Base-by-base conservation (phyloP, 2,797 vertebrate genomes). In the Eidolon dupreanum region DNA sequence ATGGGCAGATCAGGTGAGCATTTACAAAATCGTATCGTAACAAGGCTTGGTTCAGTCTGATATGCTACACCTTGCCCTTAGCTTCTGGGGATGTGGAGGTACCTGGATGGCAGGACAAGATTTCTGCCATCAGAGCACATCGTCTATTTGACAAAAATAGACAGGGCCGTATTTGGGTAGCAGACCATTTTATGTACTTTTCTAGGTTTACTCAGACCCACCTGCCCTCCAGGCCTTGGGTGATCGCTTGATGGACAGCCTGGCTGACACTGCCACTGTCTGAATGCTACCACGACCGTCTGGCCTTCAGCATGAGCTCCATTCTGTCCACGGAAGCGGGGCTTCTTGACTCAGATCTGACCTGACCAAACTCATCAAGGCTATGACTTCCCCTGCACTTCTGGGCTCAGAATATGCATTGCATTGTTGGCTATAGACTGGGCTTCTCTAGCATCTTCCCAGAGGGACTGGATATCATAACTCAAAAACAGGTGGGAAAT, bases 291-390 rank as follows among this genome's bases (percentile, higher is more conserved):
- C 8, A 6, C 7, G 0, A 11, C 24, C 1, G 1, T 19, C 12
- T 77, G 59, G 26, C 1, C 26, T 46, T 65, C 49, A 73, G 28
- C 2, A 0, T 43, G 26, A 8, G 5, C 20, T 71, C 24, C 43
- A 31, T n/a, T 33, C 17, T 85, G 38, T 38, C 6, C n/a, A 13
- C 49, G 13, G 26, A 51, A 36, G 36, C 17, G 55, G 20, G 33
- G 13, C 17, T 61, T 36, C 55, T 79, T 78, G 55, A 43, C 68
- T 97, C 41, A 85, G 31, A 61, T 70, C 43, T 90, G 49, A 82
- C 24, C 7, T 85, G 55, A 31, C 6, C 70, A 36, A 70, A 75
- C 46, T 65, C 24, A 6, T 1, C 38, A 51, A 11, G 15, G 22
- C 24, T 79, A 0, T 55, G 46, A 55, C 11, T 70, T 88, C 15